Percentiles rank a stretch among this genome's conserved stretches.
Evolutionary conservation across 2,113 vertebrate species (phyloP).

Genomic region (Neolamprologus devosi): DNA sequence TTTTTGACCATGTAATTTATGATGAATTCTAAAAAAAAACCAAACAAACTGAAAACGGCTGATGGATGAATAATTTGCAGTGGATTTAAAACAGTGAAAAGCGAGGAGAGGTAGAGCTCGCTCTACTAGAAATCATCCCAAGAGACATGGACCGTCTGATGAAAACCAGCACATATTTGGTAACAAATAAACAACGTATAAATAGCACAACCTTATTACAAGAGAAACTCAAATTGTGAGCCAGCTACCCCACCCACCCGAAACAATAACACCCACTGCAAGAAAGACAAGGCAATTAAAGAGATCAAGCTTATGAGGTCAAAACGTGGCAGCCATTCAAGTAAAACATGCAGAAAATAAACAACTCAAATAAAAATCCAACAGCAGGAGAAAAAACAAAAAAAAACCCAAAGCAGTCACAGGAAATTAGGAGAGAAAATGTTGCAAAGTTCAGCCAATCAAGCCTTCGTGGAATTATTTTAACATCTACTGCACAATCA

Average conservation of each 20-base stretch:
- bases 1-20: conserved; percentile 44
- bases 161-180: conserved; percentile 64
- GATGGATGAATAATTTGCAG: conserved; percentile 16
- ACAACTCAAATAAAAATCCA: conserved; percentile 47
- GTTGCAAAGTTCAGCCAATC: conserved; percentile 26
- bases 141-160: conserved; percentile 28
- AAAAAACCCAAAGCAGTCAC: not conserved
- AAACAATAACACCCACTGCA: conserved; percentile 44
- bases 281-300: conserved; percentile 61
- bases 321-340: conserved; percentile 94
- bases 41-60: not conserved
- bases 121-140: conserved; percentile 45
- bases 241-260: not conserved
- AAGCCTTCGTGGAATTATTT: conserved; percentile 38
- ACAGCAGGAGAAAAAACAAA: not conserved
- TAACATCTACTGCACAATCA: conserved; percentile 42
- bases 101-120: conserved; percentile 38
- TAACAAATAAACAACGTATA: conserved; percentile 60
- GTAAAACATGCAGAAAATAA: conserved; percentile 78
- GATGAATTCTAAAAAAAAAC: not conserved
- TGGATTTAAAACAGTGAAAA: not conserved
- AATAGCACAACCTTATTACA: conserved; percentile 52
- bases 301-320: conserved; percentile 81
- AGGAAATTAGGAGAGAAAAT: conserved; percentile 30
- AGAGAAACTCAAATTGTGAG: conserved; percentile 44